phyloP scores from a whole-genome alignment of 2,888 invertebrate species.

The Chironomus riparius region DNA sequence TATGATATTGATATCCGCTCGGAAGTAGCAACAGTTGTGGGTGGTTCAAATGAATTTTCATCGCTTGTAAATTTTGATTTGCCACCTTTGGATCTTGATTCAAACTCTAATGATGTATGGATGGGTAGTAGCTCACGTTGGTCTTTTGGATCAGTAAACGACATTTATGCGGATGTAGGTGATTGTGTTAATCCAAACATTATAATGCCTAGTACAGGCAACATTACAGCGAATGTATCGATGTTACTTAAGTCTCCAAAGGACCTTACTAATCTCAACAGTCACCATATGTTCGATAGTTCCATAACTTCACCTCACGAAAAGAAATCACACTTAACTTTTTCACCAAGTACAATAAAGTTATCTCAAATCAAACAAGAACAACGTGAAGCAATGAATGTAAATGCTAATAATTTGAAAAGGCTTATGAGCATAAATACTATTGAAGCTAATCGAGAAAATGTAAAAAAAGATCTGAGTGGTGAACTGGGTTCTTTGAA shows the following conservation, averaged over 20 bases:
- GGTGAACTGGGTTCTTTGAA: slow-evolving; percentile 46
- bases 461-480: slow-evolving; percentile 56
- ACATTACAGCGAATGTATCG: not conserved
- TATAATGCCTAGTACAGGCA: slow-evolving; percentile 56
- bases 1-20: slow-evolving; percentile 81
- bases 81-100: slow-evolving; percentile 42
- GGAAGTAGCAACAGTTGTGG: slow-evolving; percentile 72
- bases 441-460: slow-evolving; percentile 34
- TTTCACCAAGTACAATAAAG: slow-evolving; percentile 61
- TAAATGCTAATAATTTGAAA: slow-evolving; percentile 39
- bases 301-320: slow-evolving; percentile 54
- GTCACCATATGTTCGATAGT: slow-evolving; percentile 35
- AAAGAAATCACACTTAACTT: slow-evolving; percentile 61
- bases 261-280: slow-evolving; percentile 35
- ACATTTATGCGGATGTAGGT: slow-evolving; percentile 68
- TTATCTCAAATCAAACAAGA: slow-evolving; percentile 34
- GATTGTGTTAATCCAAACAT: slow-evolving; percentile 71
- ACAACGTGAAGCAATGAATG: slow-evolving; percentile 18
- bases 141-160: slow-evolving; percentile 57
- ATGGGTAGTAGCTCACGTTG: slow-evolving; percentile 29
- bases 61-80: slow-evolving; percentile 40
- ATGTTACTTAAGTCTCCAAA: slow-evolving; percentile 35
- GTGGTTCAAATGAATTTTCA: slow-evolving; percentile 58
- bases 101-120: slow-evolving; percentile 36
- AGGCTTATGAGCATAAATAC: slow-evolving; percentile 38